Conservation (phyloP, 2,888 invertebrate species). For the Pristionchus exspectatus region DNA sequence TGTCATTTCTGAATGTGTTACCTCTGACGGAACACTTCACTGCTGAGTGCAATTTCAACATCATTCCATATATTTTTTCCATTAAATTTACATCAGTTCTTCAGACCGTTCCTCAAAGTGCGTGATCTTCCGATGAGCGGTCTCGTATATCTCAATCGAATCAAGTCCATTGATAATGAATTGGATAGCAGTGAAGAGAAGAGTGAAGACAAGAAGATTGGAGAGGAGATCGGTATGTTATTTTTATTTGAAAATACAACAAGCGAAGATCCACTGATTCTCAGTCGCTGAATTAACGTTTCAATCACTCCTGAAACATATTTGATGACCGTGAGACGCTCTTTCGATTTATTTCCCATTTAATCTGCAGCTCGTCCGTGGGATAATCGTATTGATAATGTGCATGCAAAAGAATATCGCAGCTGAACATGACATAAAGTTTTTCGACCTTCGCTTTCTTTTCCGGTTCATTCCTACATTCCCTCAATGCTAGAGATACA, state of each 20-base stretch:
- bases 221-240: constrained; percentile 10
- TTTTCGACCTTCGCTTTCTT: constrained; percentile 23
- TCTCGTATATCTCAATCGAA: constrained; percentile 53
- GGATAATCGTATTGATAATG: too few relatives aligned
- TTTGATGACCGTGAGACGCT: too few relatives aligned
- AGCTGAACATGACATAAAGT: neutral
- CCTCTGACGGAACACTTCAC: neutral
- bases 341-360: too few relatives aligned
- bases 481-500: constrained; percentile 4
- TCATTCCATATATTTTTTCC: too few relatives aligned
- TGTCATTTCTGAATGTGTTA: neutral
- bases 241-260: neutral
- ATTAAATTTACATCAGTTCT: too few relatives aligned
- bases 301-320: neutral
- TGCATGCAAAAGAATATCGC: neutral
- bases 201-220: constrained; percentile 28
- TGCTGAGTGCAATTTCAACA: neutral
- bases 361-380: too few relatives aligned
- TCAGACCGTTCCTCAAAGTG: constrained; percentile 53
- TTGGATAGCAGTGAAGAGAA: constrained; percentile 31
- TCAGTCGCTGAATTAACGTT: neutral
- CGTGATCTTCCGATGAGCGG: constrained; percentile 53
- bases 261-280: too few relatives aligned
- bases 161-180: constrained; percentile 9
- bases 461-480: constrained; percentile 20